Evolutionary conservation across 2,113 vertebrate genomes (phyloP).

Genomic region (Rhynchomys soricoides): DNA sequence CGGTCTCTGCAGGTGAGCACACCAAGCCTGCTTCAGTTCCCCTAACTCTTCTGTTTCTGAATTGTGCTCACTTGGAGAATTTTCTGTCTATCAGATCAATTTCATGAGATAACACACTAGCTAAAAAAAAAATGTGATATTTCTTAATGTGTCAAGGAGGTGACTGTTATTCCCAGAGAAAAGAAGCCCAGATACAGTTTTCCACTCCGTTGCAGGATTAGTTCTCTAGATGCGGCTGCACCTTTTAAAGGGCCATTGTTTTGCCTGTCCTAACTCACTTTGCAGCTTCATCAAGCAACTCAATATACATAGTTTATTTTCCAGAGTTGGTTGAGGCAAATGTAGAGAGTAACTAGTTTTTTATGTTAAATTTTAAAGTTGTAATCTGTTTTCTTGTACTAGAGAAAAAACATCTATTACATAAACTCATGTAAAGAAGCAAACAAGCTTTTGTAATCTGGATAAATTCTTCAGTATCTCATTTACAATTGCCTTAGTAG

Average conservation of each 20-base stretch:
- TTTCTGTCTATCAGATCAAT: not conserved
- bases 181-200: slow-evolving; percentile 22
- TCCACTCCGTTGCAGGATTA: not conserved
- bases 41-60: not conserved
- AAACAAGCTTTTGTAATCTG: slow-evolving; percentile 37
- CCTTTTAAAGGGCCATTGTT: not conserved
- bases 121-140: not conserved
- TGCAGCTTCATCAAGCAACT: slow-evolving; percentile 13
- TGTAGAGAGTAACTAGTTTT: slow-evolving; percentile 12
- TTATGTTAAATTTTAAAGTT: slow-evolving; percentile 40
- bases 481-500: slow-evolving; percentile 4
- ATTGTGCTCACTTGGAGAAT: not conserved
- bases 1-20: not conserved
- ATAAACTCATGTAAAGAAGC: slow-evolving; percentile 32
- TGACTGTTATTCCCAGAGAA: not conserved
- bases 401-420: not conserved
- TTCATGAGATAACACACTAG: slow-evolving; percentile 18
- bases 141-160: not conserved
- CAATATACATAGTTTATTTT: slow-evolving; percentile 45
- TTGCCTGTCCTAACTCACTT: not conserved
- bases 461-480: slow-evolving; percentile 3
- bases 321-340: slow-evolving; percentile 49
- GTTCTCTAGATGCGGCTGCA: not conserved
- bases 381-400: slow-evolving; percentile 5
- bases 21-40: not conserved